A percentile compares a stretch with the other conserved stretches of the same genome.
Evolutionary conservation across 2,797 vertebrate species (phyloP).

Genomic region (Melanotaenia maccullochi): DNA sequence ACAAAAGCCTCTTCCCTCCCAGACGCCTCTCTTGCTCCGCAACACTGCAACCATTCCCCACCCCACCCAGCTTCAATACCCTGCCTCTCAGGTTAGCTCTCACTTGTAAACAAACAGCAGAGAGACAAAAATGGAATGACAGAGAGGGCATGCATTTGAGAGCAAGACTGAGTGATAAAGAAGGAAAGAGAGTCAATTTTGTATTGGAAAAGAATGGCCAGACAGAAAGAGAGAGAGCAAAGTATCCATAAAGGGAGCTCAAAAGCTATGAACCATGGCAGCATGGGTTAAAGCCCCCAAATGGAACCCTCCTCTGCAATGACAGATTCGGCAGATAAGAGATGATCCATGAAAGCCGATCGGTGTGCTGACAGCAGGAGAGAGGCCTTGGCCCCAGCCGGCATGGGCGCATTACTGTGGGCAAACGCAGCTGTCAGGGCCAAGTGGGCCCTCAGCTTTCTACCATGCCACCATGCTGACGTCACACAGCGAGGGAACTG

Average conservation of each 20-base stretch:
- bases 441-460: conserved; percentile 74
- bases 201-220: conserved; percentile 54
- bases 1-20: conserved; percentile 83
- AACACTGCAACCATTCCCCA: conserved; percentile 27
- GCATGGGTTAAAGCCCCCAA: conserved; percentile 76
- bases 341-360: conserved; percentile 83
- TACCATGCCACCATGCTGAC: conserved; percentile 76
- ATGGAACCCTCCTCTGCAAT: conserved; percentile 77
- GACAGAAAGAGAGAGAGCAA: conserved; percentile 56
- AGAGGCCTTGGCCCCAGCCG: conserved; percentile 74
- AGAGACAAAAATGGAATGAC: conserved; percentile 59
- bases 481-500: conserved; percentile 69
- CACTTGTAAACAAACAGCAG: conserved; percentile 52
- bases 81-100: conserved; percentile 70
- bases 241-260: conserved; percentile 70
- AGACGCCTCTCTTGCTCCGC: conserved; percentile 47
- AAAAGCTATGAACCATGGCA: conserved; percentile 72
- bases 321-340: conserved; percentile 84
- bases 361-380: conserved; percentile 80
- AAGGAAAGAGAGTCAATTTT: conserved; percentile 44
- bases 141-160: conserved; percentile 40
- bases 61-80: conserved; percentile 41
- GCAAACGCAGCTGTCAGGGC: conserved; percentile 81
- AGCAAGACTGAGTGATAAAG: conserved; percentile 57
- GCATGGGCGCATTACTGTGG: conserved; percentile 75